These are phyloP conservation scores for Octodonta nipae DNA, from an alignment of 2,888 invertebrate species.

Conservation along the genomic window DNA sequence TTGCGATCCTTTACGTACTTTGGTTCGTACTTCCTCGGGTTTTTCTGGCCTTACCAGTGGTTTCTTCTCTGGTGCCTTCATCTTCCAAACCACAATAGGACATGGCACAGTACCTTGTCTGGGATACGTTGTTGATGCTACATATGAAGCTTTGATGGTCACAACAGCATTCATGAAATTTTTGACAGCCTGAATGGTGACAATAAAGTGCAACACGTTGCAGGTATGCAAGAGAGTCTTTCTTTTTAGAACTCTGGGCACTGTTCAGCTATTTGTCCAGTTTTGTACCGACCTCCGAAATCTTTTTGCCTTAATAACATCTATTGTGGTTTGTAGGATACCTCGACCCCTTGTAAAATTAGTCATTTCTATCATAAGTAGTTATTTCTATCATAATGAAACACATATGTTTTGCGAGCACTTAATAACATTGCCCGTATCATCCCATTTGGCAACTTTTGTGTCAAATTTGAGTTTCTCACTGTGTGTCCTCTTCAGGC, in stretches of 20 bases:
- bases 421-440: constrained; percentile 96
- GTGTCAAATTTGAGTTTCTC: constrained; percentile 95
- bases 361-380: constrained; percentile 72
- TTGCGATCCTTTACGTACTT: constrained; percentile 92
- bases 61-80: constrained; percentile 99
- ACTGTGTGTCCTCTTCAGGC: constrained; percentile 92
- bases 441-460: constrained; percentile 99
- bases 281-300: constrained; percentile 94
- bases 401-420: constrained; percentile 98
- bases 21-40: constrained; percentile 87
- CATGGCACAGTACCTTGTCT: constrained; percentile 80
- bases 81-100: constrained; percentile 95
- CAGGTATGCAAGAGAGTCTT: constrained; percentile 89
- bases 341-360: constrained; percentile 79
- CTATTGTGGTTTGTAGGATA: constrained; percentile 96
- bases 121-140: constrained; percentile 95
- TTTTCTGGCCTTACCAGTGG: constrained; percentile 87
- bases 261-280: constrained; percentile 90
- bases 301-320: constrained; percentile 97
- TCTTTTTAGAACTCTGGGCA: constrained; percentile 96
- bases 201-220: constrained; percentile 96
- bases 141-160: constrained; percentile 96
- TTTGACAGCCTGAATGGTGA: constrained; percentile 98
- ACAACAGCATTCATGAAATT: constrained; percentile 99
- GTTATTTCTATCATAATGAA: constrained; percentile 99